These are phyloP conservation scores for Heteropelma amictum DNA, from an alignment of 2,888 invertebrate species.

Conservation along the genomic window DNA sequence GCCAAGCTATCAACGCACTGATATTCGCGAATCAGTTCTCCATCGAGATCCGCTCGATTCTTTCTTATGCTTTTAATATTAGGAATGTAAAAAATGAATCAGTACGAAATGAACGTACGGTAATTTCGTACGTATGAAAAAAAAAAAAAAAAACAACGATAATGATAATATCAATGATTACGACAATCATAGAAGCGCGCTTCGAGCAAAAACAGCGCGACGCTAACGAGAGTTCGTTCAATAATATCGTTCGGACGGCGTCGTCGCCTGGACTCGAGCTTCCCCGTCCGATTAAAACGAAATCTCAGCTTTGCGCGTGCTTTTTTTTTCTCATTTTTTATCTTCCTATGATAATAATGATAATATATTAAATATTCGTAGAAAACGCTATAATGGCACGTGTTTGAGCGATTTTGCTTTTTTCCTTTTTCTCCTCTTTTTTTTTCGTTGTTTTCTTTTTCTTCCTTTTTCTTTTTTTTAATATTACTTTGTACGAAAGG, in stretches of 20 bases:
- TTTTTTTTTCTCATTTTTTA: not conserved
- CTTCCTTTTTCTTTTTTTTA: no score
- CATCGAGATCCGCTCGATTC: constrained; percentile 10
- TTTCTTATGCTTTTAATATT: constrained; percentile 11
- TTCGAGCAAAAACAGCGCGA: constrained; percentile 12
- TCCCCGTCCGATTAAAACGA: not conserved
- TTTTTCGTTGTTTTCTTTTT: no score
- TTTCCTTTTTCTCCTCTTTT: no score
- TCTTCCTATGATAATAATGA: not conserved
- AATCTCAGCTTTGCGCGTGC: not conserved
- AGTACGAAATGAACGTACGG: constrained; percentile 39
- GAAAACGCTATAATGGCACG: constrained; percentile 23
- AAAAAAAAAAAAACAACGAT: constrained; percentile 26
- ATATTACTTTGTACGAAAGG: no score
- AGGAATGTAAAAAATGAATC: constrained; percentile 38
- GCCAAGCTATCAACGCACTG: not conserved
- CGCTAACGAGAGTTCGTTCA: constrained; percentile 7
- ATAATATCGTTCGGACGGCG: no score
- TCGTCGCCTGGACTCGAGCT: no score
- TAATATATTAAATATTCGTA: not conserved
- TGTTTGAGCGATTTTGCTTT: constrained; percentile 7
- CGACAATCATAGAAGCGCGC: not conserved
- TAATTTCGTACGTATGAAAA: constrained; percentile 11
- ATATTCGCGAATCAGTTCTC: constrained; percentile 23
- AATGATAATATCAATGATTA: constrained; percentile 4